Conservation (phyloP, 1,140 invertebrate genomes). For the Lordiphosa mommai region DNA sequence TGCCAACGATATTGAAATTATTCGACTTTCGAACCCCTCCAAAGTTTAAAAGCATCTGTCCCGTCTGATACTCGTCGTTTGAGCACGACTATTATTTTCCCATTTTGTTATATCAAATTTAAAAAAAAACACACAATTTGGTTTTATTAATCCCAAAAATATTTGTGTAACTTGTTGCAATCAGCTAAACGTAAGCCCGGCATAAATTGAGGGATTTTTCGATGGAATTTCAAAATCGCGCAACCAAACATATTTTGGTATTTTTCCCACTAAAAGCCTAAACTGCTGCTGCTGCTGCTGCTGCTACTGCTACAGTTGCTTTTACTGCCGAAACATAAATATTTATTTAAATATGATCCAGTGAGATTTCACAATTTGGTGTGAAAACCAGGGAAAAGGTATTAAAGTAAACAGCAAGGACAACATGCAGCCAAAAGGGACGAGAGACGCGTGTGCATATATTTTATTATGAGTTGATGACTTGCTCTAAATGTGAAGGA, state of each 20-base stretch:
- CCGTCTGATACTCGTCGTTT: no score
- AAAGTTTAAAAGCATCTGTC: no score
- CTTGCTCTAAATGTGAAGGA: slow-evolving; percentile 19
- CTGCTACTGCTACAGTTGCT: no score
- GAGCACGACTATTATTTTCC: neutral
- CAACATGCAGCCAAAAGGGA: slow-evolving; percentile 2
- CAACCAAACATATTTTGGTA: slow-evolving; percentile 10
- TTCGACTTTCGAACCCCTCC: no score
- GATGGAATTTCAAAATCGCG: slow-evolving; percentile 35
- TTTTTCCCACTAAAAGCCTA: slow-evolving; percentile 70
- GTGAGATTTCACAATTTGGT: slow-evolving; percentile 56
- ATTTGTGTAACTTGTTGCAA: slow-evolving; percentile 59
- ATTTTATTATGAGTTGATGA: slow-evolving; percentile 42
- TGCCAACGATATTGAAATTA: no score
- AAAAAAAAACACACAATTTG: neutral
- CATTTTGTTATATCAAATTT: neutral
- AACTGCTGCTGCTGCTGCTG: slow-evolving; percentile 40
- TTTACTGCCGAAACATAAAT: slow-evolving; percentile 47
- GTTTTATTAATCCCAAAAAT: slow-evolving; percentile 27
- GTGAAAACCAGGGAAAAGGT: slow-evolving; percentile 61
- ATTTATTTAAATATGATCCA: slow-evolving; percentile 72
- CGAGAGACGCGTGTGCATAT: slow-evolving; percentile 11
- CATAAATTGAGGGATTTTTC: slow-evolving; percentile 15
- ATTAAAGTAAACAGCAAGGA: slow-evolving; percentile 34
- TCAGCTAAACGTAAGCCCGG: slow-evolving; percentile 15